Evolutionary conservation across 2,888 invertebrate species (phyloP).

Genomic region (Eupithecia vulgata): DNA sequence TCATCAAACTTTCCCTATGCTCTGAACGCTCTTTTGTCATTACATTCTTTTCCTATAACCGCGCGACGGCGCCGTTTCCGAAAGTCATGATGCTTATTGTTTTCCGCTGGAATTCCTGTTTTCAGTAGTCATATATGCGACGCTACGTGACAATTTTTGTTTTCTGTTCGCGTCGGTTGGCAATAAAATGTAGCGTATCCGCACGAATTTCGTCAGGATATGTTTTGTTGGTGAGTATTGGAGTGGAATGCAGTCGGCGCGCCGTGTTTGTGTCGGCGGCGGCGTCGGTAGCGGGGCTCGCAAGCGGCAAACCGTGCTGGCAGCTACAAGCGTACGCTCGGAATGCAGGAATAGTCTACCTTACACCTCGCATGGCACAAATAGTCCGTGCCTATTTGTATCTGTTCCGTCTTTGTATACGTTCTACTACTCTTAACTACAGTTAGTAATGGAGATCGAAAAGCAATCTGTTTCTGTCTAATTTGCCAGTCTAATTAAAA

Average conservation of each 20-base stretch:
- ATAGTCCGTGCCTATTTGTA: conserved; percentile 62
- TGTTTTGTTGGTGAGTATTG: conserved; percentile 62
- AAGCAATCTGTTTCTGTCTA: neutral
- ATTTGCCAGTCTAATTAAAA: neutral
- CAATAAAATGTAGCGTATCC: conserved; percentile 53
- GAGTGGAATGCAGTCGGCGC: conserved; percentile 71
- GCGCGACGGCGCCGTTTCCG: conserved; percentile 29
- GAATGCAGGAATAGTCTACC: conserved; percentile 70
- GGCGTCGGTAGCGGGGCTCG: conserved; percentile 63
- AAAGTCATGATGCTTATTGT: conserved; percentile 46
- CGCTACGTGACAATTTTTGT: conserved; percentile 43
- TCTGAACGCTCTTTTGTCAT: conserved; percentile 39
- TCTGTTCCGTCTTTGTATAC: neutral
- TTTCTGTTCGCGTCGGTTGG: conserved; percentile 42
- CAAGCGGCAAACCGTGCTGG: conserved; percentile 67
- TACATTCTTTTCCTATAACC: conserved; percentile 28
- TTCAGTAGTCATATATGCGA: conserved; percentile 42
- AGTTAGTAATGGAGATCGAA: neutral
- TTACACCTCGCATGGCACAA: conserved; percentile 63
- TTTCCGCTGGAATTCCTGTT: conserved; percentile 42
- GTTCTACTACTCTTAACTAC: neutral
- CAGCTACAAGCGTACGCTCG: conserved; percentile 64
- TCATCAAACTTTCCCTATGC: conserved; percentile 49
- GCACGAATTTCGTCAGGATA: conserved; percentile 57
- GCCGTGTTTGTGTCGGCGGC: conserved; percentile 63